Evolutionary conservation across 2,113 vertebrate genomes (phyloP), one percentile per base, ranked within the genome.

Genomic region (Siniperca chuatsi): DNA sequence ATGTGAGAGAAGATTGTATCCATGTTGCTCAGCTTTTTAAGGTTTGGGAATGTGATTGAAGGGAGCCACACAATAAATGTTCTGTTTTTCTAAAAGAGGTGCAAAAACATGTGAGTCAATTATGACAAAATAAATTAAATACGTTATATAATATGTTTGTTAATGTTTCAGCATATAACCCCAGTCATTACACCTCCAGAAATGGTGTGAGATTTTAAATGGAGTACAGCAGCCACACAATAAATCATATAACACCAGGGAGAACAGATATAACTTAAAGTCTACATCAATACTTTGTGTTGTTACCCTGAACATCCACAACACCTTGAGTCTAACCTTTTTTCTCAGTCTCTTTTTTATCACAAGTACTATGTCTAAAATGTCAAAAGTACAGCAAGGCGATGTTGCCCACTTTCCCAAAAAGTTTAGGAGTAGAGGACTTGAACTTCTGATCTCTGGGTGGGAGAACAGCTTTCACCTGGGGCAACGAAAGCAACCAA

Each of bases 401-500:
- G 75, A 89, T 69, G 80, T 50, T 89, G 50, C 58, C 68, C 67
- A 69, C 72, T 79, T 74, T 68, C 71, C 54, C 25, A 18, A 84
- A 91, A 92, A 92, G 73, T 87, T 91, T 46, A 18, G 8, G 0
- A 82, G 50, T 48, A 71, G 70, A 80, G 75, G 79, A 78, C 79
- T 67, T 91, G 88, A 90, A 79, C 84, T 78, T 33, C 2, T 73
- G 71, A 86, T 84, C 82, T 79, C 48, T 82, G 80, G 8, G 20
- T 84, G 65, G 62, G 81, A 73, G 83, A 92, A 85, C 88, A 67
- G 69, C 75, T 86, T 86, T 90, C 75, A 92, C 87, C 90, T 70
- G 83, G 68, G 82, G 90, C 87, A 35, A 35, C 66, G 58, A 85
- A 76, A 86, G 82, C 80, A 84, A 72, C 87, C 76, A 50, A 10